Base-by-base conservation (phyloP, 2,888 invertebrate genomes). In the Glaucopsyche alexis region DNA sequence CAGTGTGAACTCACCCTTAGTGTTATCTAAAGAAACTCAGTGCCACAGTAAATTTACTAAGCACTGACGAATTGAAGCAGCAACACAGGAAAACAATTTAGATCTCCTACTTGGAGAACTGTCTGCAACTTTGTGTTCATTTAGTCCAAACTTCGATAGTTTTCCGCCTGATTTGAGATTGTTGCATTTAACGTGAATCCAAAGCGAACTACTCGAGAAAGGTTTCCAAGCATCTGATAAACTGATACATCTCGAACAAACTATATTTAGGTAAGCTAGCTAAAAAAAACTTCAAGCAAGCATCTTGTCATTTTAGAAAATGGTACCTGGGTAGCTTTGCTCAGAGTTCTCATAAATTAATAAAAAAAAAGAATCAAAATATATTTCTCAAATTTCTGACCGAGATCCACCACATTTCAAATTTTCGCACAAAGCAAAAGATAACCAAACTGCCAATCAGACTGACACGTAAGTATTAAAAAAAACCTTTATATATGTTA, bases 161-260 rank as follows among this genome's bases (percentile, higher is more conserved):
- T 88, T 87, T 86, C 86, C 88, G 87, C 85, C 87, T 85, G 88
- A 86, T 86, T 89, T 87, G 79, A 82, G 83, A 87, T 88, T 87
- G 86, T 85, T 87, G 87, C 87, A 87, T 88, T 87, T 83, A 87
- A 85, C 85, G 80, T 78, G 75, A 79, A 86, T 82, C 85, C 85
- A 86, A 87, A 87, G 85, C 84, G 80, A 84, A 84, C 84, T 81
- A 14, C 9, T 13, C 11, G 11, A 64, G 47, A 71, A 42, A 74
- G 74, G 78, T 83, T 40, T 38, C 65, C n/a, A 47, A n/a, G 60
- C 29, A 60, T 6, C 0, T 19, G 1, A 60, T 9, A 60, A 14
- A 60, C 60, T 60, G 60, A 60, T 29, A 60, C 19, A 60, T 38
- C 13, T 13, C 6, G 60, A 38, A 67, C 42, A 67, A 67, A 67